Evolutionary conservation across 2,797 vertebrate species (phyloP).

Genomic region (Falco columbarius): DNA sequence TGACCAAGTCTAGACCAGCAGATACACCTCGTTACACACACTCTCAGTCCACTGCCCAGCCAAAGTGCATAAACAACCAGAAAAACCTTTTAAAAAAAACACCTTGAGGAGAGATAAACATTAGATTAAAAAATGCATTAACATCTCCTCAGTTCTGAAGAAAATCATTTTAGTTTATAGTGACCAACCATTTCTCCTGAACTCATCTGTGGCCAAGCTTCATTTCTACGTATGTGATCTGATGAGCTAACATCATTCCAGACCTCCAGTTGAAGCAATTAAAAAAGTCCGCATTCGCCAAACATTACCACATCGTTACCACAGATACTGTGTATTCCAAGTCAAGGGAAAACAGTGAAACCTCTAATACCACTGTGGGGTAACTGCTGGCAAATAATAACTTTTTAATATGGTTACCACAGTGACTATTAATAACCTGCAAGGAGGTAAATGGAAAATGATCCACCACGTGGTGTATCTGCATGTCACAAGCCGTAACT

Average conservation of each 20-base stretch:
- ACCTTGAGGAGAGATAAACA: not conserved
- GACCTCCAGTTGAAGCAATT: slow-evolving; percentile 44
- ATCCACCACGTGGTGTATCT: not conserved
- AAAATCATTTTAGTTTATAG: not conserved
- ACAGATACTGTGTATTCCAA: slow-evolving; percentile 55
- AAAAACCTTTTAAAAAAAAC: not conserved
- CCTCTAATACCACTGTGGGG: slow-evolving; percentile 34
- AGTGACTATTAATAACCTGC: slow-evolving; percentile 18
- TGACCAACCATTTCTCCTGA: slow-evolving; percentile 4
- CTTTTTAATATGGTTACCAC: slow-evolving; percentile 30
- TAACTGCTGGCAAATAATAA: slow-evolving; percentile 45
- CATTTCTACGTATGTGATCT: not conserved
- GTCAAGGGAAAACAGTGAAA: slow-evolving; percentile 57
- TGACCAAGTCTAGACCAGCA: not conserved
- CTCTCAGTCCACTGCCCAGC: not conserved
- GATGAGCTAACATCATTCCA: not conserved
- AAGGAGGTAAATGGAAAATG: slow-evolving; percentile 22
- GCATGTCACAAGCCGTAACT: slow-evolving; percentile 13
- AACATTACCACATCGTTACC: slow-evolving; percentile 59
- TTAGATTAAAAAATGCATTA: not conserved
- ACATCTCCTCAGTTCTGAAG: not conserved
- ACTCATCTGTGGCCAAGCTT: not conserved
- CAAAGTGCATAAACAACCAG: not conserved
- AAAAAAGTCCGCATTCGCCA: not conserved
- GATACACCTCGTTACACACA: not conserved